Evolutionary conservation across 2,797 vertebrate genomes (phyloP).

Genomic region (Myripristis murdjan): DNA sequence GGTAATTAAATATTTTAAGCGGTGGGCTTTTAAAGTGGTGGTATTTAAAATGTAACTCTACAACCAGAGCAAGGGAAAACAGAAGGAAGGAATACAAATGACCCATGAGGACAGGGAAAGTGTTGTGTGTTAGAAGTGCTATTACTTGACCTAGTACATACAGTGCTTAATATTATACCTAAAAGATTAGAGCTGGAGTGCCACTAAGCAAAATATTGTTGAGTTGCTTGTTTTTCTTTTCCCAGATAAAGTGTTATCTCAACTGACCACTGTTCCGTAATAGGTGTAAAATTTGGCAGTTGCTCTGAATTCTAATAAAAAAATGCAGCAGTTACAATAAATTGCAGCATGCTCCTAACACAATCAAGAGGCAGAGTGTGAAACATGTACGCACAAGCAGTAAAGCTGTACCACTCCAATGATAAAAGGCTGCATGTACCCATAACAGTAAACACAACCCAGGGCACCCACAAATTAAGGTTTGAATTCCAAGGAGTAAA

Average conservation of each 20-base stretch:
- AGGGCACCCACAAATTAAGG: slow-evolving; percentile 35
- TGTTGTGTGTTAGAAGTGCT: slow-evolving; percentile 20
- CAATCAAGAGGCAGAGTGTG: slow-evolving; percentile 58
- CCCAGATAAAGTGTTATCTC: slow-evolving; percentile 57
- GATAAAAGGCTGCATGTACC: slow-evolving; percentile 60
- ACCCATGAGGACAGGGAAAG: slow-evolving; percentile 18
- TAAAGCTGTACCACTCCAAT: slow-evolving; percentile 54
- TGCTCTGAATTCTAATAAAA: slow-evolving; percentile 73
- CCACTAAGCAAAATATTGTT: slow-evolving; percentile 52
- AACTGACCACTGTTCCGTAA: slow-evolving; percentile 68
- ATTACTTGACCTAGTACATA: slow-evolving; percentile 46
- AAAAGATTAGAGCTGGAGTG: slow-evolving; percentile 40
- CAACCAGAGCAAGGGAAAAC: slow-evolving; percentile 11
- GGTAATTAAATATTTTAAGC: slow-evolving; percentile 53
- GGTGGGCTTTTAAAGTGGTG: slow-evolving; percentile 21
- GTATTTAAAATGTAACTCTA: slow-evolving; percentile 36
- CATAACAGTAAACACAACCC: slow-evolving; percentile 39
- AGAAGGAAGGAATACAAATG: slow-evolving; percentile 36
- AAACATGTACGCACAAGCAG: slow-evolving; percentile 54
- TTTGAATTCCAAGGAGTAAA: slow-evolving; percentile 34
- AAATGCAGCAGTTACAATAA: slow-evolving; percentile 66
- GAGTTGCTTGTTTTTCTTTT: slow-evolving; percentile 13
- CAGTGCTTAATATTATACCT: slow-evolving; percentile 34
- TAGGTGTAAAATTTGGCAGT: slow-evolving; percentile 68
- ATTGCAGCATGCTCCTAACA: slow-evolving; percentile 63